Conservation (phyloP, 1,140 invertebrate species). For the Bombus terrestris region DNA sequence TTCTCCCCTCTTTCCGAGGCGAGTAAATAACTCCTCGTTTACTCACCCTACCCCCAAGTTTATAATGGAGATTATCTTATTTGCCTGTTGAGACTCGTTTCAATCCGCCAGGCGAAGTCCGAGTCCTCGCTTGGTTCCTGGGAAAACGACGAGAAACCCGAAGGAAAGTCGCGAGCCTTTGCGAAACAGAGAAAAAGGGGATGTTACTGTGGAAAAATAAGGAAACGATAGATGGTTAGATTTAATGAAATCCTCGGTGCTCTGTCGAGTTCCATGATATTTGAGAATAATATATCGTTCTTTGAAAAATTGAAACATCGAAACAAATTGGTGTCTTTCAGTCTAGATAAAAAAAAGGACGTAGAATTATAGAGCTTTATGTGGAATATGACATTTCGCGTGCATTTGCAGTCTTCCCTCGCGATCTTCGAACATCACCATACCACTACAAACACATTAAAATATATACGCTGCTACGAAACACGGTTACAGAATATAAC, state of each 20-base stretch:
- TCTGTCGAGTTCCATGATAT: too few species aligned
- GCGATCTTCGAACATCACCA: background rate
- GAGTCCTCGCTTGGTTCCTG: conserved; percentile 39
- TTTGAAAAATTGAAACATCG: background rate
- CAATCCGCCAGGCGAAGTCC: conserved; percentile 60
- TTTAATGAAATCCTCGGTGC: background rate
- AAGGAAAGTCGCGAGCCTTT: background rate
- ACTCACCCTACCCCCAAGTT: conserved; percentile 77
- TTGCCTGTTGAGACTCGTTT: conserved; percentile 75
- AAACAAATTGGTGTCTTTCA: background rate
- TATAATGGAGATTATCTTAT: conserved; percentile 83
- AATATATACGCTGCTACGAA: too few species aligned
- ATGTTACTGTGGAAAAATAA: background rate
- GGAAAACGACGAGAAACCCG: conserved; percentile 31
- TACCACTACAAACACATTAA: too few species aligned
- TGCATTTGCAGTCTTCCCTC: too few species aligned
- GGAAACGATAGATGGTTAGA: background rate
- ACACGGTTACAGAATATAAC: too few species aligned
- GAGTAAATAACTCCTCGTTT: conserved; percentile 81
- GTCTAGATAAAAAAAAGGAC: background rate
- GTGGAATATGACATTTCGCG: too few species aligned
- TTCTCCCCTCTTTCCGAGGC: conserved; percentile 69
- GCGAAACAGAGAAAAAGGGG: background rate
- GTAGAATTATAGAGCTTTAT: background rate
- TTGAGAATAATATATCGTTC: too few species aligned